These are phyloP conservation scores for Etheostoma spectabile DNA, from an alignment of 2,113 vertebrate species.

Conservation along the genomic window DNA sequence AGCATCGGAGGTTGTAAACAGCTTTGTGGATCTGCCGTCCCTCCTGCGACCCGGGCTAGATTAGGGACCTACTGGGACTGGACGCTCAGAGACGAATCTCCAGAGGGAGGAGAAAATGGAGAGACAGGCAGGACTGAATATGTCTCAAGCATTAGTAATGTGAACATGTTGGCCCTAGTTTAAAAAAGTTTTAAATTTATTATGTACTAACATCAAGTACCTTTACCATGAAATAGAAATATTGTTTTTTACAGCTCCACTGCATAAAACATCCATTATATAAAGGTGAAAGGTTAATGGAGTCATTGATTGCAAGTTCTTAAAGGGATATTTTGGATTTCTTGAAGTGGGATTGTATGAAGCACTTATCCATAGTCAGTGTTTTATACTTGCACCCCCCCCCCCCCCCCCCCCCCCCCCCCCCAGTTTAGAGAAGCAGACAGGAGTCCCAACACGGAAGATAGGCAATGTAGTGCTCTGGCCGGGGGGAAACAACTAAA, in stretches of 20 bases:
- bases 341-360: too few relatives aligned
- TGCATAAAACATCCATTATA: background rate
- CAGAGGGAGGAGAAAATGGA: background rate
- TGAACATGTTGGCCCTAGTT: background rate
- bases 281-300: background rate
- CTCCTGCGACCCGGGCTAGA: slow-evolving; percentile 55
- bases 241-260: background rate
- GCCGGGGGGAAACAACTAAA: too few relatives aligned
- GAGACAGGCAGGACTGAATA: background rate
- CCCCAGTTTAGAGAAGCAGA: too few relatives aligned
- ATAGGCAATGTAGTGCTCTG: too few relatives aligned
- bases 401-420: too few relatives aligned
- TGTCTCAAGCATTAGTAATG: background rate
- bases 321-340: too few relatives aligned
- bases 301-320: background rate
- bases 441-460: too few relatives aligned
- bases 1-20: slow-evolving; percentile 77
- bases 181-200: background rate
- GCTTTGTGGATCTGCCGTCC: slow-evolving; percentile 44
- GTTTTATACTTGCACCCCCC: too few relatives aligned
- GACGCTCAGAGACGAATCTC: slow-evolving; percentile 38
- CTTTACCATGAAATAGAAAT: background rate
- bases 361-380: too few relatives aligned
- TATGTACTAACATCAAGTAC: background rate
- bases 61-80: slow-evolving; percentile 37